Evolutionary conservation across 2,888 invertebrate species (phyloP), one percentile per base, ranked within the genome.

Genomic region (Drosophila rellima): DNA sequence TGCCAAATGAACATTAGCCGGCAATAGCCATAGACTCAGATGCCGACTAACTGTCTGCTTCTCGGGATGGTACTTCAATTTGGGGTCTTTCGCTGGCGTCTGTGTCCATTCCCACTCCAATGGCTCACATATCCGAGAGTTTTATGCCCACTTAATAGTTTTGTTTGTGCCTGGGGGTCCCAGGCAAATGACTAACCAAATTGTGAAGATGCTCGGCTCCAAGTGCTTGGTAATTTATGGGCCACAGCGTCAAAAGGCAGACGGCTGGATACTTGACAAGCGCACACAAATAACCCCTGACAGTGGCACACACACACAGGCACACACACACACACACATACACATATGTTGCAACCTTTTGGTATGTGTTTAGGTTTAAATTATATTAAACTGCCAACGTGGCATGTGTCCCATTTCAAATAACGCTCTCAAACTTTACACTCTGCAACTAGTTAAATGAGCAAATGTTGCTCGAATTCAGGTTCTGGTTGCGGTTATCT

Each of bases 81-180:
- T 45, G 60, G 74, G 57, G 31, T 56, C 55, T 45, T 56, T 56
- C 44, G 47, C 64, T 56, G 69, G 33, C 57, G 26, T 37, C 59
- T 31, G 40, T 59, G 17, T 66, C 37, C 29, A 50, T 26, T 42
- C 54, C 23, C 50, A 56, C 56, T 44, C 42, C 66, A 60, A 48
- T 57, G 39, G 35, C 56, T 42, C 55, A 42, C 78, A 74, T 59
- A 71, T 76, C 56, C 57, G 40, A 54, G 69, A 84, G 70, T 87
- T 80, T 88, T 88, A 84, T 86, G 86, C 78, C 78, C 89, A 82
- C 87, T 79, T 86, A 87, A 88, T 85, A 88, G 89, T 85, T 88
- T 85, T 85, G 84, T 83, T 78, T 88, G 78, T 68, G 72, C 80
- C 64, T 47, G 50, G 70, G 67, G 64, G 11, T 17, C 54, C 73